A percentile compares a stretch with the other conserved stretches of the same genome.
Conservation (phyloP, 2,888 invertebrate genomes). For the Yponomeuta plumbellus region DNA sequence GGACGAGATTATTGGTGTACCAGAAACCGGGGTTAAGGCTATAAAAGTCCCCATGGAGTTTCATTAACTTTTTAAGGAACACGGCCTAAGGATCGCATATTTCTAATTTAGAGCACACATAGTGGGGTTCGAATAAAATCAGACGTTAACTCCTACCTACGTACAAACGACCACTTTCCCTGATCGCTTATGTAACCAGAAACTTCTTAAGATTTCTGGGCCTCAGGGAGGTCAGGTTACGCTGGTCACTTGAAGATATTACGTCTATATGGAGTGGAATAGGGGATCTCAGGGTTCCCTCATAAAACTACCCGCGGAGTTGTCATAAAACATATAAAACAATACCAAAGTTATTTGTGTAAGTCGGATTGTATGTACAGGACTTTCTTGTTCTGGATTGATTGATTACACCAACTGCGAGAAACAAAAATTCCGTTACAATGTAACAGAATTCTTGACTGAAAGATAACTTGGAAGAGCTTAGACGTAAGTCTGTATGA, state of each 20-base stretch:
- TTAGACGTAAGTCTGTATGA: too few relatives aligned
- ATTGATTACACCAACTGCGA: not conserved
- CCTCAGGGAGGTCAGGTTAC: not conserved
- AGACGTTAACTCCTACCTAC: not conserved
- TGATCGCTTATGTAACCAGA: not conserved
- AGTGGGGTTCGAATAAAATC: not conserved
- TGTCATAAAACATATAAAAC: conserved; percentile 35
- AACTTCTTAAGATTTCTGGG: not conserved
- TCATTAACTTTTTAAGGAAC: not conserved
- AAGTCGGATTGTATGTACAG: not conserved
- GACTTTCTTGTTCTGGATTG: not conserved
- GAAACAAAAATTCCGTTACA: too few relatives aligned
- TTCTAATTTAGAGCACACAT: not conserved
- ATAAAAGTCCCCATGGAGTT: too few relatives aligned
- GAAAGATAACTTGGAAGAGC: too few relatives aligned
- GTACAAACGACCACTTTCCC: not conserved
- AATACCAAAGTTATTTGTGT: not conserved
- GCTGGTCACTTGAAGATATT: conserved; percentile 14
- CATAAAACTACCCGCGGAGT: conserved; percentile 33
- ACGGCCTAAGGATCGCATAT: not conserved
- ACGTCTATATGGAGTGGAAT: conserved; percentile 13
- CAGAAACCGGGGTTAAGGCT: too few relatives aligned
- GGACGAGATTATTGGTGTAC: too few relatives aligned
- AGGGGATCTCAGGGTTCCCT: conserved; percentile 11
- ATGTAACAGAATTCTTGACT: too few relatives aligned